Percentiles rank a stretch among this genome's conserved stretches.
phyloP scores from a whole-genome alignment of 2,888 invertebrate species.

The Napeogenes sylphis region DNA sequence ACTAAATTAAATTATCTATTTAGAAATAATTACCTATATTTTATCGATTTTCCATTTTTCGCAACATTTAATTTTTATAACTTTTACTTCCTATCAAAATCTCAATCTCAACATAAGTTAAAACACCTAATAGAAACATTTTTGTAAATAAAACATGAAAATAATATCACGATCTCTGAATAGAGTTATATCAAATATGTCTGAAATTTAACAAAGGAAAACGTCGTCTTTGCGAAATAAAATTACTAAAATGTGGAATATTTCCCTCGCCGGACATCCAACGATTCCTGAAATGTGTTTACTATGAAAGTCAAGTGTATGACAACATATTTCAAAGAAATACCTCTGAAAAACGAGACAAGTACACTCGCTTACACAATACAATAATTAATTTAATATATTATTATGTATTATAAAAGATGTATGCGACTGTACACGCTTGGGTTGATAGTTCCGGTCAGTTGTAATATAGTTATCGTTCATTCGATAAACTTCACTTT shows the following conservation, averaged over 20 bases:
- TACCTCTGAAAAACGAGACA: constrained; percentile 56
- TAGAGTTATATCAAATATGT: constrained; percentile 25
- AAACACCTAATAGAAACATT: no score
- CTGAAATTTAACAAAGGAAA: constrained; percentile 44
- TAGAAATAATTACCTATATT: no score
- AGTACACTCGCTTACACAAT: constrained; percentile 42
- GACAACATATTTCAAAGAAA: constrained; percentile 73
- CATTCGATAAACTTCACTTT: constrained; percentile 78
- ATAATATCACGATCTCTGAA: no score
- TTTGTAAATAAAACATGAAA: no score
- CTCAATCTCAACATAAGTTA: not conserved
- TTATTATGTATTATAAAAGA: constrained; percentile 10
- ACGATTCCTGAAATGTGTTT: constrained; percentile 73
- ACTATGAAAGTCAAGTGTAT: constrained; percentile 63
- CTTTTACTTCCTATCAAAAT: no score
- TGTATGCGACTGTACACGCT: constrained; percentile 37
- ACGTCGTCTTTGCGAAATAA: constrained; percentile 49
- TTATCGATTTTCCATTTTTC: no score
- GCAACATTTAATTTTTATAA: no score
- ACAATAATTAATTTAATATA: constrained; percentile 11
- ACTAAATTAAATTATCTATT: no score
- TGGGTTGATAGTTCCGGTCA: constrained; percentile 66
- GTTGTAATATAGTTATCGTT: constrained; percentile 77
- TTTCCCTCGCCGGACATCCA: constrained; percentile 55
- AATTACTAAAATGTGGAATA: constrained; percentile 58